A percentile compares a stretch with the other conserved stretches of the same genome.
These are phyloP conservation scores for Fratercula arctica DNA, from an alignment of 2,797 vertebrate species.

Conservation along the genomic window DNA sequence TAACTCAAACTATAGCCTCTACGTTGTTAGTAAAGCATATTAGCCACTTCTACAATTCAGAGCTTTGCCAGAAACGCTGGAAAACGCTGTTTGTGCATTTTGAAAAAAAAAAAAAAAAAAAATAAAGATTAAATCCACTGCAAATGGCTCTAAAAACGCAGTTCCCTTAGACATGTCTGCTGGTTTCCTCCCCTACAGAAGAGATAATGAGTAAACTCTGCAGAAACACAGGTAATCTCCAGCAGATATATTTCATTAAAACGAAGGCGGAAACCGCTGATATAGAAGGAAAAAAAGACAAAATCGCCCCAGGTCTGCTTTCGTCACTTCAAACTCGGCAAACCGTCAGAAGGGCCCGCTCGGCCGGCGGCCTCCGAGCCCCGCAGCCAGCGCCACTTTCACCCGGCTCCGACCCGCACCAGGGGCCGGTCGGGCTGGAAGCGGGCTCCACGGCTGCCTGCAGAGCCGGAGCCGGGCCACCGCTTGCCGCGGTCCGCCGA, in stretches of 20 bases:
- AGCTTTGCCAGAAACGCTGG: background rate
- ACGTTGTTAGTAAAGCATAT: background rate
- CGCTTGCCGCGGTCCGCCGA: rapidly evolving
- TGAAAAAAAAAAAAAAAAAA: too few species aligned
- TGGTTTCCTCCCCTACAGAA: too few species aligned
- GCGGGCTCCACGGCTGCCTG: background rate
- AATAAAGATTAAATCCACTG: background rate
- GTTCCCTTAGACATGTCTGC: background rate
- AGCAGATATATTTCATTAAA: background rate
- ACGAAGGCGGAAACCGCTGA: background rate
- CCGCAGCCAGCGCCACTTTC: background rate
- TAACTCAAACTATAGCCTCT: background rate
- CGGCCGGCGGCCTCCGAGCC: background rate
- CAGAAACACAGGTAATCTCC: background rate
- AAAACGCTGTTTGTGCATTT: background rate
- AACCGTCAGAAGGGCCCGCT: too few species aligned
- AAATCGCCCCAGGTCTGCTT: too few species aligned
- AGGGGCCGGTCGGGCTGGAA: too few species aligned
- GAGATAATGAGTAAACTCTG: background rate
- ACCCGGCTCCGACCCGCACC: too few species aligned
- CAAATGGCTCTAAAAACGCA: background rate
- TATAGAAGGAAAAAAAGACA: too few species aligned
- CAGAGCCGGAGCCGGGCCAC: too few species aligned
- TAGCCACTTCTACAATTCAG: background rate
- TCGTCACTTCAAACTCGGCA: too few species aligned